Percentiles rank a stretch among this genome's conserved stretches.
These are phyloP conservation scores for Coelopa frigida DNA, from an alignment of 1,140 invertebrate species.

Conservation along the genomic window DNA sequence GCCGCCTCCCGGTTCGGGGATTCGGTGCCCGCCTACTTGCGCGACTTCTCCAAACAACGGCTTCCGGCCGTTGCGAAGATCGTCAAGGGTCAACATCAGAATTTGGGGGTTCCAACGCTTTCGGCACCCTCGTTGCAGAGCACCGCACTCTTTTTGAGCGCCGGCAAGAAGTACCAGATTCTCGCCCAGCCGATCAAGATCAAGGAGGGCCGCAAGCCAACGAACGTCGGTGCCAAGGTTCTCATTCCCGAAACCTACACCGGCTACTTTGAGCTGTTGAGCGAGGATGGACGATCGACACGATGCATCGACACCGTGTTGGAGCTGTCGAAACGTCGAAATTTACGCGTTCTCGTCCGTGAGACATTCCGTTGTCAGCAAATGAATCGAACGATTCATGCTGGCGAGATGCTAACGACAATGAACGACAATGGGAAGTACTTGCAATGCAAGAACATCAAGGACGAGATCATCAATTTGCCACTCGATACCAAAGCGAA, in stretches of 20 bases:
- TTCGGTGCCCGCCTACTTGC: slow-evolving; percentile 37
- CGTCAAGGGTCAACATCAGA: slow-evolving; percentile 85
- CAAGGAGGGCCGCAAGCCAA: slow-evolving; percentile 67
- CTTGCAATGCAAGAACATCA: slow-evolving; percentile 76
- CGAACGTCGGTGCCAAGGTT: slow-evolving; percentile 70
- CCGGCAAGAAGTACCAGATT: slow-evolving; percentile 75
- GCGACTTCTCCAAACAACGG: slow-evolving; percentile 61
- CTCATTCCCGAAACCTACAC: slow-evolving; percentile 84
- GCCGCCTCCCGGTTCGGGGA: slow-evolving; percentile 79
- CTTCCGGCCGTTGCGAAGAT: slow-evolving; percentile 83
- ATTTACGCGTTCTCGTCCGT: slow-evolving; percentile 61
- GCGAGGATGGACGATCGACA: slow-evolving; percentile 84
- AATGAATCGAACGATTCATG: slow-evolving; percentile 67
- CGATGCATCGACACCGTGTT: slow-evolving; percentile 81
- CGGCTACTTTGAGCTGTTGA: slow-evolving; percentile 89
- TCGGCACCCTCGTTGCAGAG: slow-evolving; percentile 76
- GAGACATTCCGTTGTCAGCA: slow-evolving; percentile 54
- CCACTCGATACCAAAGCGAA: slow-evolving; percentile 79
- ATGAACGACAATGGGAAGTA: slow-evolving; percentile 66
- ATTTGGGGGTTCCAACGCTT: slow-evolving; percentile 75
- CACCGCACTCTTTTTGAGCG: slow-evolving; percentile 74
- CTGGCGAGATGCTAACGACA: slow-evolving; percentile 64
- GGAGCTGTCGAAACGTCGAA: slow-evolving; percentile 66
- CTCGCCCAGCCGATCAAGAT: slow-evolving; percentile 85
- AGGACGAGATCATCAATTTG: slow-evolving; percentile 75